phyloP scores from a whole-genome alignment of 1,140 invertebrate genomes.

The Bombus confusus region DNA sequence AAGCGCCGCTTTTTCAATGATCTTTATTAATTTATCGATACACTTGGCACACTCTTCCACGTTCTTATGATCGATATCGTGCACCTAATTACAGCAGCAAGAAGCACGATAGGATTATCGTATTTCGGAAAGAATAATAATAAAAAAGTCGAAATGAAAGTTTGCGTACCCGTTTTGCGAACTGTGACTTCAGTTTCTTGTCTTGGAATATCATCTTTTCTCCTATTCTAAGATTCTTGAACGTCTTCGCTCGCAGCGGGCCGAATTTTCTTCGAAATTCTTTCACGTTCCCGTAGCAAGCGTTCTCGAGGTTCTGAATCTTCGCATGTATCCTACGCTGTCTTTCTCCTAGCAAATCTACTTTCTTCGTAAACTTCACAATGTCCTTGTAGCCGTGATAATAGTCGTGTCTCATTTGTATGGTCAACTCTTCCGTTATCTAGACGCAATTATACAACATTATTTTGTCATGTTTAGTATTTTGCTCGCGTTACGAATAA shows the following conservation, averaged over 20 bases:
- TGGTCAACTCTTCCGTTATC: constrained; percentile 49
- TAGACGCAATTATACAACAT: constrained; percentile 13
- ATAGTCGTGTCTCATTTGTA: constrained; percentile 63
- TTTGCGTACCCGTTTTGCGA: constrained; percentile 55
- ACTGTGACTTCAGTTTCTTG: constrained; percentile 55
- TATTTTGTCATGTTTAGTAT: not conserved
- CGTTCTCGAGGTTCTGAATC: constrained; percentile 57
- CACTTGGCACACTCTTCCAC: constrained; percentile 49
- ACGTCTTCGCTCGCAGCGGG: constrained; percentile 61
- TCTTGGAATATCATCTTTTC: constrained; percentile 71
- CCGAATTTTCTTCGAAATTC: constrained; percentile 64
- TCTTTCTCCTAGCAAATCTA: constrained; percentile 56
- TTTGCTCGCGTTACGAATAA: not conserved
- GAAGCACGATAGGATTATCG: not conserved
- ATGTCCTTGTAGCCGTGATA: constrained; percentile 46
- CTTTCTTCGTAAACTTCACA: constrained; percentile 56
- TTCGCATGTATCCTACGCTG: constrained; percentile 62
- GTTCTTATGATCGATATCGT: constrained; percentile 64
- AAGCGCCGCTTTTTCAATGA: not conserved
- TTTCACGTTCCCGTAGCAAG: constrained; percentile 38
- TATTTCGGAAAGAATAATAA: not conserved
- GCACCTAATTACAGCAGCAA: constrained; percentile 34
- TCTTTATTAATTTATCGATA: constrained; percentile 15
- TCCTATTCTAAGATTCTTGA: constrained; percentile 57
- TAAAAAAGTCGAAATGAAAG: not conserved